Conservation (phyloP, 2,797 vertebrate species). For the Betta splendens region DNA sequence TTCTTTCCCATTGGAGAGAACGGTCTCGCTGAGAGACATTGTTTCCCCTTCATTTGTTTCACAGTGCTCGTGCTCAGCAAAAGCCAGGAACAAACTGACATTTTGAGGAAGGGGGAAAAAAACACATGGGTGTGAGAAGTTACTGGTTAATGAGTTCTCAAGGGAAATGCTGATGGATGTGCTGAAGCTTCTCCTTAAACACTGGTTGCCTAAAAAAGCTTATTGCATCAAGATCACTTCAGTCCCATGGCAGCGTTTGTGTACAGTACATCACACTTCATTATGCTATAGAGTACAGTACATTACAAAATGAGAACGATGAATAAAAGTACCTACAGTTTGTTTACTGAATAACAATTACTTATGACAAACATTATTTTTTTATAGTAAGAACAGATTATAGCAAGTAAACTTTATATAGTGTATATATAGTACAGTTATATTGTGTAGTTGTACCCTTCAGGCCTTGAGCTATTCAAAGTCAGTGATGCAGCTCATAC, state of each 20-base stretch:
- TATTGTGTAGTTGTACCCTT: too few relatives aligned
- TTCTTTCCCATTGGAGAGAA: conserved; percentile 11
- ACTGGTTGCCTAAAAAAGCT: conserved; percentile 21
- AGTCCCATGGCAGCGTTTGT: conserved; percentile 11
- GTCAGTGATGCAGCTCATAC: too few relatives aligned
- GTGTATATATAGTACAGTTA: too few relatives aligned
- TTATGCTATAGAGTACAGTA: conserved; percentile 8
- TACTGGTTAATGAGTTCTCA: conserved; percentile 46
- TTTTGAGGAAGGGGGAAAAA: conserved; percentile 7
- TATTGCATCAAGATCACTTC: conserved; percentile 31
- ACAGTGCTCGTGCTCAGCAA: conserved; percentile 10
- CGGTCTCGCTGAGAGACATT: conserved; percentile 3
- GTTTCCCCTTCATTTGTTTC: conserved; percentile 15
- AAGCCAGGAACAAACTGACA: conserved; percentile 5
- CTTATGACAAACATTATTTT: not conserved
- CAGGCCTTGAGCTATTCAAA: too few relatives aligned
- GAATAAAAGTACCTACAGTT: not conserved
- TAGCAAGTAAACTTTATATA: too few relatives aligned
- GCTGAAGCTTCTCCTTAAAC: conserved; percentile 35
- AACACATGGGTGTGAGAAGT: conserved; percentile 20
- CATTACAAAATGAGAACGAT: not conserved
- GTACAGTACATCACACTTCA: conserved; percentile 13
- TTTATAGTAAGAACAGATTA: not conserved
- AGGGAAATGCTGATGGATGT: conserved; percentile 21
- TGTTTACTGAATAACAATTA: not conserved